Conservation (phyloP, 2,888 invertebrate species). For the Congeria kusceri region DNA sequence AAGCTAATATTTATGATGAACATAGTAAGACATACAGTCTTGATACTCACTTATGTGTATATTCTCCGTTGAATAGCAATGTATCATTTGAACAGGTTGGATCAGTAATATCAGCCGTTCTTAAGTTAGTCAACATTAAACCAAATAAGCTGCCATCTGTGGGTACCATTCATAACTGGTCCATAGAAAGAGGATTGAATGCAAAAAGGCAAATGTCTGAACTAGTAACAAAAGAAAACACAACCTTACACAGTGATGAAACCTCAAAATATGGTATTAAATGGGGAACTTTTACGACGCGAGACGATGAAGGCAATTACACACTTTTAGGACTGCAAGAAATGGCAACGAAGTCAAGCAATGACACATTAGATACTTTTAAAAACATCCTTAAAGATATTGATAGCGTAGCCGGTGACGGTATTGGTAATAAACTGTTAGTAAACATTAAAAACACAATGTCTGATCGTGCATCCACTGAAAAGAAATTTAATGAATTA, state of each 20-base stretch:
- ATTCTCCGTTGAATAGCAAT: conserved; percentile 13
- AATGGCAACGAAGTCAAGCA: conserved; percentile 26
- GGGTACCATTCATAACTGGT: conserved; percentile 22
- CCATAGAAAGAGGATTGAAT: no score
- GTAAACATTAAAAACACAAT: conserved; percentile 9
- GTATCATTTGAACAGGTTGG: conserved; percentile 22
- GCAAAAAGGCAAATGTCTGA: conserved; percentile 23
- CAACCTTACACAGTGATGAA: conserved; percentile 33
- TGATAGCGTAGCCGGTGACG: not conserved
- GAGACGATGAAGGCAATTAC: conserved; percentile 25
- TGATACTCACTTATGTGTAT: conserved; percentile 25
- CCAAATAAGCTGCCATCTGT: conserved; percentile 19
- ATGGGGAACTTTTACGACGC: conserved; percentile 29
- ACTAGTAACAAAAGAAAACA: conserved; percentile 2
- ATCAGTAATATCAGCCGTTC: no score
- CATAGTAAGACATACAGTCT: conserved; percentile 7
- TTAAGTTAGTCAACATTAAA: not conserved
- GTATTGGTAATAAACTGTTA: not conserved
- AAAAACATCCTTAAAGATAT: conserved; percentile 24
- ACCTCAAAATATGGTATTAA: no score
- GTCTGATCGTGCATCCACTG: not conserved
- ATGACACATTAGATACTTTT: conserved; percentile 34
- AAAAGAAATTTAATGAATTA: conserved; percentile 7
- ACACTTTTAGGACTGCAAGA: conserved; percentile 24
- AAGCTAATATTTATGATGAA: conserved; percentile 12